These are phyloP conservation scores for Ispidina picta DNA, from an alignment of 2,797 vertebrate genomes.

Conservation along the genomic window DNA sequence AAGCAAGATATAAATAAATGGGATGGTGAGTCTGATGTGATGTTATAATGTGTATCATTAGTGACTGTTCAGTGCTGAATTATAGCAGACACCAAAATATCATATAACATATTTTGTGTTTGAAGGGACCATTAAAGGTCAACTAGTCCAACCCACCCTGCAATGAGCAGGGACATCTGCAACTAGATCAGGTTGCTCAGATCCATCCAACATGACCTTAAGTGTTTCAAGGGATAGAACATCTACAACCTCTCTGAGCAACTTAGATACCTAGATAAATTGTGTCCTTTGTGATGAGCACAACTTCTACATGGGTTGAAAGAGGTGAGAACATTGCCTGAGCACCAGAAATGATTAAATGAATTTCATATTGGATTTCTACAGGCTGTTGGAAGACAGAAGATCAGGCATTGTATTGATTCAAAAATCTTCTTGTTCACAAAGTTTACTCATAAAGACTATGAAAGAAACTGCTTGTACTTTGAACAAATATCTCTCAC, in stretches of 20 bases:
- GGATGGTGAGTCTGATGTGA: background rate
- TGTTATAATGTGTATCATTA: background rate
- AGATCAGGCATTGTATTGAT: background rate
- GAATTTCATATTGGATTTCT: background rate
- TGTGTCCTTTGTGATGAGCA: background rate
- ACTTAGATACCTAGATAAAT: background rate
- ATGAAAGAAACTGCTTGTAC: background rate
- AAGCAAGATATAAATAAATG: background rate
- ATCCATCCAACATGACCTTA: fast-evolving
- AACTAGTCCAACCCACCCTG: fast-evolving
- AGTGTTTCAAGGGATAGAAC: background rate
- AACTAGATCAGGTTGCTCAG: background rate
- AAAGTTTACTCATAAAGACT: background rate
- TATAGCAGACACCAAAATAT: background rate
- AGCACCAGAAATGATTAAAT: background rate
- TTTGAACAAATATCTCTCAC: background rate
- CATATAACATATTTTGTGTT: background rate
- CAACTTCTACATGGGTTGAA: background rate
- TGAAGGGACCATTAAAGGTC: background rate
- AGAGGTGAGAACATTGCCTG: background rate
- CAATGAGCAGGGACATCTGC: background rate
- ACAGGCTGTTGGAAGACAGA: background rate
- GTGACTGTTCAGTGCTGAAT: background rate
- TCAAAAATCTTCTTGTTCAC: background rate
- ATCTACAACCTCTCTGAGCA: background rate